phyloP scores from a whole-genome alignment of 2,888 invertebrate genomes.

The Colletes collaris region DNA sequence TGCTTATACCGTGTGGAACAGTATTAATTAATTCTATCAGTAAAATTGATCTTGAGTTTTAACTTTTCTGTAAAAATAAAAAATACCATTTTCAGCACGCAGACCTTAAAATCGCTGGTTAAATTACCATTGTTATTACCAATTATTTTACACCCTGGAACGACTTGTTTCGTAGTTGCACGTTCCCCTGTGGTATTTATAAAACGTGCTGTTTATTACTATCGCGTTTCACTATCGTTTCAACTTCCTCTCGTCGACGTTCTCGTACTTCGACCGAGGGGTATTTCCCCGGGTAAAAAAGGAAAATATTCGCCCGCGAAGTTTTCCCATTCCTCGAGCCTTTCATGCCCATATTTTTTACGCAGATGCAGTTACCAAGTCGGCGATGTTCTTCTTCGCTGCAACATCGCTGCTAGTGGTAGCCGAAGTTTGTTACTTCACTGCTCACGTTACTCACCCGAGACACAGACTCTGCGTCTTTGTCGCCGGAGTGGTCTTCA shows the following conservation, averaged over 20 bases:
- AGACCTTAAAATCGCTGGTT: too few species aligned
- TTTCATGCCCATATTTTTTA: constrained; percentile 68
- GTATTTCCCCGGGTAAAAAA: neutral
- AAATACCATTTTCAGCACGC: too few species aligned
- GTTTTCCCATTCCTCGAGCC: constrained; percentile 44
- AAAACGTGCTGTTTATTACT: neutral
- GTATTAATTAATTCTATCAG: too few species aligned
- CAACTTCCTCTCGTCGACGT: neutral
- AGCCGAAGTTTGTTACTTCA: constrained; percentile 91
- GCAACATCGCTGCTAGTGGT: constrained; percentile 90
- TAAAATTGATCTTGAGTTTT: too few species aligned
- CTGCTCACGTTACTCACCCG: constrained; percentile 90
- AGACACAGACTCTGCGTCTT: constrained; percentile 91
- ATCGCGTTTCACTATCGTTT: neutral
- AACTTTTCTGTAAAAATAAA: too few species aligned
- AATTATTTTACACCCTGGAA: too few species aligned
- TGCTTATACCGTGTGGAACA: too few species aligned
- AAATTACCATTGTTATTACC: too few species aligned
- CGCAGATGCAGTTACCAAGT: constrained; percentile 94
- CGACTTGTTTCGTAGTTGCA: too few species aligned
- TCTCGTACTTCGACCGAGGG: neutral
- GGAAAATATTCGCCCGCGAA: constrained; percentile 24
- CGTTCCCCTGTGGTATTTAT: too few species aligned
- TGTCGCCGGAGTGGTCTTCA: constrained; percentile 93
- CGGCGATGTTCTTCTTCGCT: constrained; percentile 91